A percentile compares a stretch with the other conserved stretches of the same genome.
Evolutionary conservation across 2,113 vertebrate genomes (phyloP).

Genomic region (Takifugu flavidus): DNA sequence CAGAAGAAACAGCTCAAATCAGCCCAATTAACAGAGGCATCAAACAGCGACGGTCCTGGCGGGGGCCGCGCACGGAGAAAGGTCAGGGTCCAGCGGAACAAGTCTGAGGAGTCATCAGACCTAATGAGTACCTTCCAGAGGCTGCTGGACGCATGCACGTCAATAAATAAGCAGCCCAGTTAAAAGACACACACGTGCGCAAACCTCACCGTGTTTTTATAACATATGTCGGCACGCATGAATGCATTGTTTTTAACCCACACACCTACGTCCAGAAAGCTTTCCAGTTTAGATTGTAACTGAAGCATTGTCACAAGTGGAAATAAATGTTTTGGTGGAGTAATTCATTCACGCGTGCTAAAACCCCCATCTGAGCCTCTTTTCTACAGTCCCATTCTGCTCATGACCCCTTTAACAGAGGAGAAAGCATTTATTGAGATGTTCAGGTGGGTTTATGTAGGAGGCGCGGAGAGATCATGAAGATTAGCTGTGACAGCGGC

Average conservation of each 20-base stretch:
- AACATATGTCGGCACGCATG: too few relatives aligned
- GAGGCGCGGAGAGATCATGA: slow-evolving; percentile 53
- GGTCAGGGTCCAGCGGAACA: slow-evolving; percentile 83
- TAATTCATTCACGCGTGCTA: background rate
- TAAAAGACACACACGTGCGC: slow-evolving; percentile 24
- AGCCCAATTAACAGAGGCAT: slow-evolving; percentile 90
- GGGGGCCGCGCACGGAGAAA: slow-evolving; percentile 79
- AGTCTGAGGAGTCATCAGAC: slow-evolving; percentile 66
- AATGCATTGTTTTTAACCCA: too few relatives aligned
- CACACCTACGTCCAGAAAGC: too few relatives aligned
- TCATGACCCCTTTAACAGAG: slow-evolving; percentile 35
- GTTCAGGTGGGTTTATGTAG: slow-evolving; percentile 34
- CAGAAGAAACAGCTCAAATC: slow-evolving; percentile 75
- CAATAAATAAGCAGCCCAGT: slow-evolving; percentile 23
- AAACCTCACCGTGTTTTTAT: background rate
- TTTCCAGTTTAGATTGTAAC: too few relatives aligned
- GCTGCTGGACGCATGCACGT: slow-evolving; percentile 26
- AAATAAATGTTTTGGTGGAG: background rate
- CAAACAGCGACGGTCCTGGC: slow-evolving; percentile 79
- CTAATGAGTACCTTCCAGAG: slow-evolving; percentile 86
- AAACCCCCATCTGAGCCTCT: slow-evolving; percentile 19
- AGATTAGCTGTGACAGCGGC: slow-evolving; percentile 77
- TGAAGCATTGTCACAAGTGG: too few relatives aligned
- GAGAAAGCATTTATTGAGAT: slow-evolving; percentile 36
- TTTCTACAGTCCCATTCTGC: slow-evolving; percentile 3